These are phyloP conservation scores for Bagarius yarrelli DNA, from an alignment of 2,113 vertebrate species.

Conservation along the genomic window DNA sequence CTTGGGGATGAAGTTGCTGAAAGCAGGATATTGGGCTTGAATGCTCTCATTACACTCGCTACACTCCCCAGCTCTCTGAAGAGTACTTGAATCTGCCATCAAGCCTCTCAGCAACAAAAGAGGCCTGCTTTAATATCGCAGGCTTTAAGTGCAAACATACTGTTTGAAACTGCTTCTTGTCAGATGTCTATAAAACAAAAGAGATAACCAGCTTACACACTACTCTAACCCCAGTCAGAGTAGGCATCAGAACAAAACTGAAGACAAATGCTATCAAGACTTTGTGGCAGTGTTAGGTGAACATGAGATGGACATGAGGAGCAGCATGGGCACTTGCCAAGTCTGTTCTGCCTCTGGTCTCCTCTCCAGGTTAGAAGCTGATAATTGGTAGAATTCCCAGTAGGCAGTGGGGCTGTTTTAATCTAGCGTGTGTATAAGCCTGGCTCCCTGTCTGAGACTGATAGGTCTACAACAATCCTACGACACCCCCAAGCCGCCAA, in stretches of 20 bases:
- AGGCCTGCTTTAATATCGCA: conserved; percentile 52
- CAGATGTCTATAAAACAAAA: conserved; percentile 54
- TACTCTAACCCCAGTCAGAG: conserved; percentile 53
- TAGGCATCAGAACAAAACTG: conserved; percentile 47
- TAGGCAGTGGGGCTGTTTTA: conserved; percentile 65
- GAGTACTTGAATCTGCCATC: conserved; percentile 68
- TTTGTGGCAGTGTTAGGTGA: conserved; percentile 58
- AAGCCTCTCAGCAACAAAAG: conserved; percentile 58
- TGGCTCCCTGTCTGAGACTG: conserved; percentile 62
- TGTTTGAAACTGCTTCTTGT: conserved; percentile 54
- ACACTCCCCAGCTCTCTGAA: conserved; percentile 57
- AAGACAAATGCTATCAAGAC: conserved; percentile 50
- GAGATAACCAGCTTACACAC: conserved; percentile 56
- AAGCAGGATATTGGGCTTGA: conserved; percentile 73
- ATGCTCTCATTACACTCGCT: conserved; percentile 66
- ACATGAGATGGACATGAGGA: conserved; percentile 59
- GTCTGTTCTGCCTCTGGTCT: conserved; percentile 48
- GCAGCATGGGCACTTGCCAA: conserved; percentile 47
- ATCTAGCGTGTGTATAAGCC: conserved; percentile 72
- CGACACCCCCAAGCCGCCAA: conserved; percentile 55
- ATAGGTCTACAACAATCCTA: conserved; percentile 64
- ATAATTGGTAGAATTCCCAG: conserved; percentile 76
- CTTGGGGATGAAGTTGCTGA: conserved; percentile 61
- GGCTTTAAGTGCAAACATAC: conserved; percentile 56
- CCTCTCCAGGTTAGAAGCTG: conserved; percentile 58